Base-by-base conservation (phyloP, 2,113 vertebrate species). In the Rallus limicola region DNA sequence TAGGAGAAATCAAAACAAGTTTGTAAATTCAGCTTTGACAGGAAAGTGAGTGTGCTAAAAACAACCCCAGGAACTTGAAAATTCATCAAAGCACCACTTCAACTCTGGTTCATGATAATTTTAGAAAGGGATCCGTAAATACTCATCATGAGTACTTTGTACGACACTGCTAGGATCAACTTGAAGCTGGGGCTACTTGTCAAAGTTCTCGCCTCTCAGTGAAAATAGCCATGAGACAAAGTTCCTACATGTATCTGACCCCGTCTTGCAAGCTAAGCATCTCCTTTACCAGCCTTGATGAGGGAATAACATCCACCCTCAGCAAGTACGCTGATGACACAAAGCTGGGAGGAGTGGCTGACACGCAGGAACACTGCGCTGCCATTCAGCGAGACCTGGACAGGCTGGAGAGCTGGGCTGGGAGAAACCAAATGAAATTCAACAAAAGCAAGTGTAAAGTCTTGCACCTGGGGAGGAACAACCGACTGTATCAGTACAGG, bases 1-100 rank as follows among this genome's bases (percentile, higher is more conserved):
- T 34, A 92, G 70, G 69, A 92, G 63, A 91, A 92, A 91, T 81
- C 69, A 88, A 94, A 95, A 81, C 70, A 86, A 82, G 40, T 76
- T 86, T 3, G 29, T 64, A 84, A 86, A 81, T 84, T 75, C 80
- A 82, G 25, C 62, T 93, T 83, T 75, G 72, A 78, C 74, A 79
- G 77, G 62, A 91, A 95, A 92, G 69, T 24, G 42, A 94, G 52
- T 2, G 3, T 48, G 42, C 85, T 92, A 93, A 96, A 94, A 96
- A 86, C 16, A 75, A 55, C 44, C 44, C 48, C 53, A 53, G 88
- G 48, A 96, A 82, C 62, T 46, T 65, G 46, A 75, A 70, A 95
- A 94, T 56, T 75, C 42, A 74, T 59, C 65, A 90, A 74, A 92
- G 44, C 16, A 50, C 16, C 36, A 82, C 60, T 92, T 80, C 6